Percentiles rank a stretch among this genome's conserved stretches.
These are phyloP conservation scores for Drosophila serrata DNA, from an alignment of 1,140 invertebrate genomes.

Conservation along the genomic window DNA sequence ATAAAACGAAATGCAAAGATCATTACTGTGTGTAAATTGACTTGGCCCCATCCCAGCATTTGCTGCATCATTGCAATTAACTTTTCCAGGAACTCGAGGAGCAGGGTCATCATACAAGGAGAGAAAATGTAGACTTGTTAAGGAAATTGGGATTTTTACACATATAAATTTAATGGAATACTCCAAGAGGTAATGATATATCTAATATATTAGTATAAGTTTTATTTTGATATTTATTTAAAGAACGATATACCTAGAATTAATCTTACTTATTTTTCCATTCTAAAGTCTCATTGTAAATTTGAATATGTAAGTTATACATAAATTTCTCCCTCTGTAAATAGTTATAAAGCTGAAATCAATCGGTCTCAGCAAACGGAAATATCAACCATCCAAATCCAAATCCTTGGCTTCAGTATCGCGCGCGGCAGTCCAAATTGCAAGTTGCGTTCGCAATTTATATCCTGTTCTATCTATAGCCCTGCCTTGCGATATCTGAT, in stretches of 20 bases:
- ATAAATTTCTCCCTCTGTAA: background rate
- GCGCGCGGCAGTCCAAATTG: constrained; percentile 23
- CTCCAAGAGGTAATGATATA: background rate
- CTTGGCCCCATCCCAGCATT: background rate
- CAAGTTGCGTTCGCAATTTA: constrained; percentile 45
- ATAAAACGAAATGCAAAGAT: constrained; percentile 16
- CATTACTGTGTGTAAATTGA: constrained; percentile 12
- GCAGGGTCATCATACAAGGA: background rate
- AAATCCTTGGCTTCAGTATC: constrained; percentile 8
- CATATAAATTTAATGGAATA: background rate
- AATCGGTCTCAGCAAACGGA: constrained; percentile 26
- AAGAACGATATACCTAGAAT: too few species aligned
- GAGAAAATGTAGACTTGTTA: background rate
- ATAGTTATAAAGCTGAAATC: constrained; percentile 20
- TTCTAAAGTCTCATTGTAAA: too few species aligned
- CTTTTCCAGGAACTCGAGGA: background rate
- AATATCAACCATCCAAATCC: background rate
- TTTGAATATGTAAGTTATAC: background rate
- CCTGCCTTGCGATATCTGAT: constrained; percentile 37
- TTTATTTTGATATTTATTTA: background rate
- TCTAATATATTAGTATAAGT: background rate
- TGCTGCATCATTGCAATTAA: background rate
- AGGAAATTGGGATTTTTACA: background rate
- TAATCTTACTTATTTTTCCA: too few species aligned
- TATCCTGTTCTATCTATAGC: constrained; percentile 21